Conservation (phyloP, 2,113 vertebrate species). For the Phoenicopterus ruber region DNA sequence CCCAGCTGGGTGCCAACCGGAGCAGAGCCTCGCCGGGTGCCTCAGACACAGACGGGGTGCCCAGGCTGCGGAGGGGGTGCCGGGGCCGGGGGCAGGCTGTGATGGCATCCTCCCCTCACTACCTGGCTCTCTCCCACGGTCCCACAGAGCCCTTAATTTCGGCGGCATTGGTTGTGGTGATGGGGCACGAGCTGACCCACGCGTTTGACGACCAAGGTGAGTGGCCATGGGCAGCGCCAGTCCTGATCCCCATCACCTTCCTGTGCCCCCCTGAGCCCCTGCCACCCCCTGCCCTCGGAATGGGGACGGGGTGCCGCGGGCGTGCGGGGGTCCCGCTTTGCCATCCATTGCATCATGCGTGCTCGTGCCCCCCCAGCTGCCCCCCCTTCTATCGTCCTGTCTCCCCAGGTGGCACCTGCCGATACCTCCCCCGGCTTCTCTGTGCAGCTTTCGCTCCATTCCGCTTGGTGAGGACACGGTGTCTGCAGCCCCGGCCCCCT, state of each 20-base stretch:
- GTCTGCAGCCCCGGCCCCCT: conserved; percentile 15
- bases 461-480: conserved; percentile 57
- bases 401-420: conserved; percentile 57
- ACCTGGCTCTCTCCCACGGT: neutral
- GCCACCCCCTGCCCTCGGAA: neutral
- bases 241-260: neutral
- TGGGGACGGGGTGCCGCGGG: neutral
- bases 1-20: neutral
- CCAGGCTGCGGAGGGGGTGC: neutral
- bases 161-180: conserved; percentile 94
- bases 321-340: neutral
- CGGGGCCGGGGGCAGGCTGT: neutral
- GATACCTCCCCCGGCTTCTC: conserved; percentile 61
- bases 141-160: conserved; percentile 90
- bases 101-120: neutral
- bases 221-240: neutral
- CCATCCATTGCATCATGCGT: conserved; percentile 42
- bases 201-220: conserved; percentile 98
- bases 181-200: conserved; percentile 97
- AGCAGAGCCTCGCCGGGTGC: neutral
- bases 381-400: conserved; percentile 52
- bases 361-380: neutral
- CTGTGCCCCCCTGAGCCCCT: neutral
- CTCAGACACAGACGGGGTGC: neutral
- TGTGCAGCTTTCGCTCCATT: conserved; percentile 70